Percentiles rank a stretch among this genome's conserved stretches.
phyloP scores from a whole-genome alignment of 2,113 vertebrate genomes.

The Halichoerus grypus region DNA sequence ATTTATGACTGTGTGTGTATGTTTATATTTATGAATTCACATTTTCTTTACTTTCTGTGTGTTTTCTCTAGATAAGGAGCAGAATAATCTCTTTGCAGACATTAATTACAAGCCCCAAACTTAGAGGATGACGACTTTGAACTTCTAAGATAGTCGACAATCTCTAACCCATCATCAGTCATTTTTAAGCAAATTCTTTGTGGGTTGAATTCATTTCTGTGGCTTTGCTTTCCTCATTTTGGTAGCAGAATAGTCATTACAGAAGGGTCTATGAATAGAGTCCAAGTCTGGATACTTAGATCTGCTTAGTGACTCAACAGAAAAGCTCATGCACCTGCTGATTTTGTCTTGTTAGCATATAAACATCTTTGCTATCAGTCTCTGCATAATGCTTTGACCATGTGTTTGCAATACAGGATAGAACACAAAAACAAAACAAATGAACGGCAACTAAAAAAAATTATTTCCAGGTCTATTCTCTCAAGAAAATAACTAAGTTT shows the following conservation, averaged over 20 bases:
- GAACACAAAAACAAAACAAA: neutral
- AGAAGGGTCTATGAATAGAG: neutral
- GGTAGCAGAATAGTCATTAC: neutral
- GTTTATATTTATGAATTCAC: slow-evolving; percentile 6
- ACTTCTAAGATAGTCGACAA: neutral
- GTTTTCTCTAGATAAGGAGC: neutral
- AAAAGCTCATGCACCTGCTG: neutral
- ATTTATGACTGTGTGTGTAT: slow-evolving; percentile 3
- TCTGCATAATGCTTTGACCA: neutral
- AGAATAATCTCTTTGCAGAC: neutral
- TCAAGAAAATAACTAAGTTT: neutral
- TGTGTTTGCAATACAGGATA: neutral
- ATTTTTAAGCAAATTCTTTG: neutral
- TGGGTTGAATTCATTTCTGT: neutral
- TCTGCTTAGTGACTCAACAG: neutral
- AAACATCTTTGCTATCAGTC: neutral
- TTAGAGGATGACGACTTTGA: neutral
- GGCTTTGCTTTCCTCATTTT: neutral
- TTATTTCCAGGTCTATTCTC: neutral
- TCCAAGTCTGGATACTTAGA: neutral
- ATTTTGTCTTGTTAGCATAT: neutral
- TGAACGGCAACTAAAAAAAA: neutral
- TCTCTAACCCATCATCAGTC: neutral
- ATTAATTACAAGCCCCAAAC: neutral
- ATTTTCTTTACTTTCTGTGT: neutral